phyloP scores from a whole-genome alignment of 2,888 invertebrate species.

The Cephus spinipes region DNA sequence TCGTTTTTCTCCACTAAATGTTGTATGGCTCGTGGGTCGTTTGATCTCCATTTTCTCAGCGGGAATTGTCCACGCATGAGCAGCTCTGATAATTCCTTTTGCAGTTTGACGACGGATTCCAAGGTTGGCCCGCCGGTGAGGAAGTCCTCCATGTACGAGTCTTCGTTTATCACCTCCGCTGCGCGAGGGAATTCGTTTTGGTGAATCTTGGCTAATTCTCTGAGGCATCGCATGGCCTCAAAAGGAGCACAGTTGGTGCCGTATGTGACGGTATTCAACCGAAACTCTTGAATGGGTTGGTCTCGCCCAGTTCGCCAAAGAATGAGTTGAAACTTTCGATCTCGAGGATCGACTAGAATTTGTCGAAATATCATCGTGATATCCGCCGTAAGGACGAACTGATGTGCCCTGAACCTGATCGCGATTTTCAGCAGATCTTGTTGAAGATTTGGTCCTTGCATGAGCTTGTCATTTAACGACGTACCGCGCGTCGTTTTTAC shows the following conservation, averaged over 20 bases:
- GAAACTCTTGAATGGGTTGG: conserved; percentile 15
- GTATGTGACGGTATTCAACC: conserved; percentile 38
- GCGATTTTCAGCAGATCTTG: conserved; percentile 29
- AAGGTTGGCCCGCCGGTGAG: conserved; percentile 11
- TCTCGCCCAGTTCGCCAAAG: conserved; percentile 33
- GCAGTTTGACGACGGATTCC: neutral
- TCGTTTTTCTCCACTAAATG: too few relatives aligned
- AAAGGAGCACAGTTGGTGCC: conserved; percentile 39
- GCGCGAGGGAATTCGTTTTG: conserved; percentile 28
- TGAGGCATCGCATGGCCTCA: conserved; percentile 34
- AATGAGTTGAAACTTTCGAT: conserved; percentile 38
- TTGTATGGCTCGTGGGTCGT: too few relatives aligned
- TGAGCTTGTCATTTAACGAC: conserved; percentile 33
- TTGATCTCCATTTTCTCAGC: too few relatives aligned
- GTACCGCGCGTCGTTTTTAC: conserved; percentile 13
- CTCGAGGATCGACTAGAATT: conserved; percentile 22
- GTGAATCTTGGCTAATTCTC: conserved; percentile 34
- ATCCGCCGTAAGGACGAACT: conserved; percentile 37
- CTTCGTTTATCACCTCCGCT: conserved; percentile 18
- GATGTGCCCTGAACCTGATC: conserved; percentile 30
- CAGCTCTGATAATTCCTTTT: neutral
- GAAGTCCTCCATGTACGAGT: conserved; percentile 38
- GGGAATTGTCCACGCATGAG: neutral
- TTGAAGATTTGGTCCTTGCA: conserved; percentile 35
- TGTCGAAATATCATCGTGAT: conserved; percentile 42